These are phyloP conservation scores for Drosophila pseudoobscura DNA, from an alignment of 1,140 invertebrate species.

Conservation along the genomic window DNA sequence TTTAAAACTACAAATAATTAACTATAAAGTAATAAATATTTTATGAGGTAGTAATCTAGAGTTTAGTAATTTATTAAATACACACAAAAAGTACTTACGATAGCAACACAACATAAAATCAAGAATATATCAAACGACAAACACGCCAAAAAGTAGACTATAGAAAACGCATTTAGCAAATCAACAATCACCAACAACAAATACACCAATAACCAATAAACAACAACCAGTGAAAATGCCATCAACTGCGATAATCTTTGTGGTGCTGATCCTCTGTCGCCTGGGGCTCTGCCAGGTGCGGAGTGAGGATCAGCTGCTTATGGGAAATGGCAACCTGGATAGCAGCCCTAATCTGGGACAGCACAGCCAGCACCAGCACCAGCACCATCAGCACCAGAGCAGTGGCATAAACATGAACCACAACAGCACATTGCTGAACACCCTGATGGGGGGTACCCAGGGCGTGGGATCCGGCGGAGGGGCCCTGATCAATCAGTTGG, in stretches of 20 bases:
- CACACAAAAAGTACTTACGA: conserved; percentile 55
- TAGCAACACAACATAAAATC: conserved; percentile 43
- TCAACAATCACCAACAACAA: conserved; percentile 23
- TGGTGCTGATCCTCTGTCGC: conserved; percentile 46
- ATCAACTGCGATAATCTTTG: conserved; percentile 33
- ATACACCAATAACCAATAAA: conserved; percentile 17
- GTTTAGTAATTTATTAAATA: conserved; percentile 74
- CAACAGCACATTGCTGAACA: conserved; percentile 63
- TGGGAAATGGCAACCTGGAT: conserved; percentile 54
- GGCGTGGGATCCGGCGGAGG: conserved; percentile 22
- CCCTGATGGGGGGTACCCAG: conserved; percentile 35
- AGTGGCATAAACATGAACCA: conserved; percentile 40
- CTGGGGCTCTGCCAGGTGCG: conserved; percentile 62
- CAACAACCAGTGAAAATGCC: conserved; percentile 31
- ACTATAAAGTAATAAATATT: conserved; percentile 41
- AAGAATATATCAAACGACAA: conserved; percentile 5
- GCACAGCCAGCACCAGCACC: conserved; percentile 50
- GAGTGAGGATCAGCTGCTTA: conserved; percentile 56
- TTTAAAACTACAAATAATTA: too few relatives aligned
- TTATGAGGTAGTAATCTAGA: conserved; percentile 55
- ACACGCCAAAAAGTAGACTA: conserved; percentile 73
- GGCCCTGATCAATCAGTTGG: conserved; percentile 58
- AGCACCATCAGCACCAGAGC: conserved; percentile 35
- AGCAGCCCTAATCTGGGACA: conserved; percentile 30
- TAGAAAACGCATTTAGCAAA: conserved; percentile 54